Evolutionary conservation across 2,888 invertebrate genomes (phyloP), one percentile per base, ranked within the genome.

Genomic region (Philhelius pedissequus): DNA sequence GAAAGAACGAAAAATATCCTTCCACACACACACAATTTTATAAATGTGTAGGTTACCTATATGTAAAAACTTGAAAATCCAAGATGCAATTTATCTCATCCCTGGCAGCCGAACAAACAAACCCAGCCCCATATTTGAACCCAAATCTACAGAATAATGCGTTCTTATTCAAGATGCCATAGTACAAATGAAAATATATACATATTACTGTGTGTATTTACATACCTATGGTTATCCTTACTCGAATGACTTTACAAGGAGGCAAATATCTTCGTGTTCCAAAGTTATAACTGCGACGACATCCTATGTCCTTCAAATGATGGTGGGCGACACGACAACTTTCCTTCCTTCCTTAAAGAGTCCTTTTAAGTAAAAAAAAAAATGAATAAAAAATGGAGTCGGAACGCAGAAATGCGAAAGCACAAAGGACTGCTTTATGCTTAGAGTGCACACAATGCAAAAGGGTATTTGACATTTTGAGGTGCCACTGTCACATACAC

Each of bases 51-150:
- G n/a, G n/a, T n/a, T 62, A 18, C 18, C 15, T 25, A 27, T 5
- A 20, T 11, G 30, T 38, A 38, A n/a, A 27, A 48, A 62, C 18
- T 15, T 22, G 48, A 18, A 45, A 66, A 84, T 75, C 79, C 83
- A 79, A 79, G 78, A 79, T 84, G 83, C 83, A 84, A 84, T 84
- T 84, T 75, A 71, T 79, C 70, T 75, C 70, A 79, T 75, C 75
- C 83, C 78, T 13, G 13, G 5, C n/a, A 30, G 48, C n/a, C 32
- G 15, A 18, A 48, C 73, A 79, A 79, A 68, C 66, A 70, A 68
- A 18, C 58, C 27, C n/a, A n/a, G n/a, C 77, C 71, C 22, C 52
- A 35, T 71, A 71, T 27, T 66, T 58, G 54, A 74, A 83, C 77
- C 76, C 77, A 74, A 79, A 75, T 75, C 75, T 78, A 58, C 70